Percentiles rank a stretch among this genome's conserved stretches.
These are phyloP conservation scores for Anolis carolinensis DNA, from an alignment of 2,113 vertebrate genomes.

Conservation along the genomic window DNA sequence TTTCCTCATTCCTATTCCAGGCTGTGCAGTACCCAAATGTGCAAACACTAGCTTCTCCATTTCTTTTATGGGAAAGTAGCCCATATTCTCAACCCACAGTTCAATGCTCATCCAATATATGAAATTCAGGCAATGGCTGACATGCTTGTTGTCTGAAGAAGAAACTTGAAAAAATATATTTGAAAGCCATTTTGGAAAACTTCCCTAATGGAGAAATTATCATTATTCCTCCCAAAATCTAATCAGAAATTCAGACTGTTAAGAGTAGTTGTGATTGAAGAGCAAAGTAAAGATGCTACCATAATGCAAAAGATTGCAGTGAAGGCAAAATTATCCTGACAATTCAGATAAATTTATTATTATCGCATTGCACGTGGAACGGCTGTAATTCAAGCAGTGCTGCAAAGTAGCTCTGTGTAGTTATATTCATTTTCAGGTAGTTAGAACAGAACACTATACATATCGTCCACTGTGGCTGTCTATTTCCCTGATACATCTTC, in stretches of 20 bases:
- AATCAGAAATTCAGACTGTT: no score
- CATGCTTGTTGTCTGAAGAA: not conserved
- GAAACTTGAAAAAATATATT: not conserved
- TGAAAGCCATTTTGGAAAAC: not conserved
- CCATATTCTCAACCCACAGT: not conserved
- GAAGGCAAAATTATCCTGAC: not conserved
- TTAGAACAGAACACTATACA: not conserved
- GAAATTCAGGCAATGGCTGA: not conserved
- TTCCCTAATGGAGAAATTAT: not conserved
- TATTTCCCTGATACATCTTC: not conserved
- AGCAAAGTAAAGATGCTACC: not conserved
- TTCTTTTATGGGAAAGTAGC: not conserved
- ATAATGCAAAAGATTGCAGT: not conserved
- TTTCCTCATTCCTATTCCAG: no score
- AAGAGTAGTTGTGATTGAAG: not conserved
- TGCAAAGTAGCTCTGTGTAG: not conserved
- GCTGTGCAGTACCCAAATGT: no score
- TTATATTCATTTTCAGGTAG: not conserved
- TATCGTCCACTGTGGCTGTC: not conserved
- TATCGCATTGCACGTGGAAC: not conserved
- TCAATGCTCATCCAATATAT: not conserved
- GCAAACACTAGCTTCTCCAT: no score
- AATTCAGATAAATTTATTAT: not conserved
- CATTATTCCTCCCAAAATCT: not conserved
- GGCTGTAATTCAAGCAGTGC: not conserved